Evolutionary conservation across 92 coral and sea anemone species (phyloP).

Genomic region (Zoanthus gigantus): DNA sequence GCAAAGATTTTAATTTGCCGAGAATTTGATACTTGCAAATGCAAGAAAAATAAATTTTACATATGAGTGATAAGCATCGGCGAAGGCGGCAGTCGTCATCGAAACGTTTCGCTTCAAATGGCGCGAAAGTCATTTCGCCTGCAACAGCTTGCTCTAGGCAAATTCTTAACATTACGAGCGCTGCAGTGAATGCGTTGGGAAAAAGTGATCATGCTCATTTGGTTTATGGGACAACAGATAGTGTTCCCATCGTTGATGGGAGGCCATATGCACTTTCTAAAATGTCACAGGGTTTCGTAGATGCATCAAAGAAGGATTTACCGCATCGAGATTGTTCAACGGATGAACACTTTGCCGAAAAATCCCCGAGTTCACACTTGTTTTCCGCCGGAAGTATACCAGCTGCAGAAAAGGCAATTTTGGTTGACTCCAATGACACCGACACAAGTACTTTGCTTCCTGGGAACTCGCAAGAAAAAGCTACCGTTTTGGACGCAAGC

Average conservation of each 20-base stretch:
- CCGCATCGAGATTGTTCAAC: not conserved
- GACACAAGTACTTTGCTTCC: not conserved
- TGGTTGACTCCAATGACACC: conserved; percentile 17
- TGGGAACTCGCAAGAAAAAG: not conserved
- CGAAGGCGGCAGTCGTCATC: conserved; percentile 9
- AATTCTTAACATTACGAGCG: conserved; percentile 84
- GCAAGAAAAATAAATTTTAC: not conserved
- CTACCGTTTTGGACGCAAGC: not conserved
- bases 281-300: not conserved
- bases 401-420: conserved; percentile 21
- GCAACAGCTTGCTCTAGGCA: conserved; percentile 59
- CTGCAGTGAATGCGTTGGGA: conserved; percentile 92
- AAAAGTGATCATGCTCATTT: conserved; percentile 23
- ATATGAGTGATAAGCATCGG: conserved; percentile 28
- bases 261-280: not conserved
- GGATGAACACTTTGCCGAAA: not conserved
- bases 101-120: conserved; percentile 35
- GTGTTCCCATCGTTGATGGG: conserved; percentile 5
- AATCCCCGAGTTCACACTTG: conserved; percentile 7
- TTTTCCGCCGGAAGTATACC: conserved; percentile 24
- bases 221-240: not conserved
- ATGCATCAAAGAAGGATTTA: not conserved
- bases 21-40: not conserved
- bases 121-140: conserved; percentile 43
- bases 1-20: not conserved